A percentile compares a stretch with the other conserved stretches of the same genome.
These are phyloP conservation scores for Orchestes rusci DNA, from an alignment of 2,888 invertebrate genomes.

Conservation along the genomic window DNA sequence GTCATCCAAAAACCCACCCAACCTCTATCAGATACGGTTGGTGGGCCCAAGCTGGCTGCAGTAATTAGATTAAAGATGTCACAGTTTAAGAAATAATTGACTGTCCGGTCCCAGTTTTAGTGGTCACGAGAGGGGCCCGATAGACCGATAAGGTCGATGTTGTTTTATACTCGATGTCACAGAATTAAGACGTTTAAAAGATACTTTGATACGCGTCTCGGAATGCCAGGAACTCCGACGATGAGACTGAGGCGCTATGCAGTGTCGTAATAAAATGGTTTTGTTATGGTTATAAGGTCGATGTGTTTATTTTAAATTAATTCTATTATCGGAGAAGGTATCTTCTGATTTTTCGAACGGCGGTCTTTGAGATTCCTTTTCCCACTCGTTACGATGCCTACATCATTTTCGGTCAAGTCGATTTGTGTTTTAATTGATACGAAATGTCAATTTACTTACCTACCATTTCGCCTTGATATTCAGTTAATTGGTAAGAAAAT, in stretches of 20 bases:
- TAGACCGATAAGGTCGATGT: constrained; percentile 25
- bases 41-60: constrained; percentile 34
- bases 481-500: too few relatives aligned
- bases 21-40: constrained; percentile 30
- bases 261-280: constrained; percentile 17
- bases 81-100: constrained; percentile 41
- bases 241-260: constrained; percentile 10
- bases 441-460: too few relatives aligned
- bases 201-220: constrained; percentile 24
- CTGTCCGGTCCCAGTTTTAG: constrained; percentile 29
- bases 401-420: too few relatives aligned
- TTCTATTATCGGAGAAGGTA: too few relatives aligned
- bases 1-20: constrained; percentile 19
- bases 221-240: constrained; percentile 22
- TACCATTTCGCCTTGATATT: too few relatives aligned
- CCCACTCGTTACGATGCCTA: too few relatives aligned
- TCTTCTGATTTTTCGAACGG: too few relatives aligned
- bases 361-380: too few relatives aligned
- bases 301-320: too few relatives aligned
- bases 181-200: constrained; percentile 30
- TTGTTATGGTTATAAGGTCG: too few relatives aligned
- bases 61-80: constrained; percentile 38
- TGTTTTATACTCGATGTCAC: constrained; percentile 29
- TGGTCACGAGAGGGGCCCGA: constrained; percentile 25
- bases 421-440: too few relatives aligned